phyloP scores from a whole-genome alignment of 2,888 invertebrate genomes.

The Craniophora ligustri region DNA sequence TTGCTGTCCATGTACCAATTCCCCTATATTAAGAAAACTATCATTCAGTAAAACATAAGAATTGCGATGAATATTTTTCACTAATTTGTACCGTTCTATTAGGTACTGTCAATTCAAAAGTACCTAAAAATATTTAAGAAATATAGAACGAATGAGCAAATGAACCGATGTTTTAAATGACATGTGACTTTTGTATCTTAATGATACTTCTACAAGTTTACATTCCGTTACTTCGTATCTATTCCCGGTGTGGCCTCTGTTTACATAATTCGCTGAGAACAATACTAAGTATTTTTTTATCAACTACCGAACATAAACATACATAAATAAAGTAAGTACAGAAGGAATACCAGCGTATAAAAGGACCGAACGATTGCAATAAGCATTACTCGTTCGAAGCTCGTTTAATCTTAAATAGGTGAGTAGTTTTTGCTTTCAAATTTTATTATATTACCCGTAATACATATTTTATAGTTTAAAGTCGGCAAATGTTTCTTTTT shows the following conservation, averaged over 20 bases:
- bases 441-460: neutral
- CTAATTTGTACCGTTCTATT: no score
- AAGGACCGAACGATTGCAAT: constrained; percentile 17
- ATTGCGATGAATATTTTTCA: no score
- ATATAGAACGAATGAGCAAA: no score
- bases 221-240: neutral
- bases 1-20: no score
- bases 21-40: no score
- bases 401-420: constrained; percentile 25
- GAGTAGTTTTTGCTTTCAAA: constrained; percentile 14
- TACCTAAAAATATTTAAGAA: no score
- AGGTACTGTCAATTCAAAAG: no score
- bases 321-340: constrained; percentile 3
- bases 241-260: neutral
- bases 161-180: no score
- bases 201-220: neutral
- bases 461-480: neutral
- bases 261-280: constrained; percentile 1
- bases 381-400: constrained; percentile 18
- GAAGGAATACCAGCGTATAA: constrained; percentile 26
- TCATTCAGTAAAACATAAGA: no score
- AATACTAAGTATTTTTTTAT: constrained; percentile 17
- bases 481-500: neutral
- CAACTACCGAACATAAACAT: constrained; percentile 1
- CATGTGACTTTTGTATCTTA: no score